Conservation (phyloP, 2,113 vertebrate species). For the Cinclus cinclus region DNA sequence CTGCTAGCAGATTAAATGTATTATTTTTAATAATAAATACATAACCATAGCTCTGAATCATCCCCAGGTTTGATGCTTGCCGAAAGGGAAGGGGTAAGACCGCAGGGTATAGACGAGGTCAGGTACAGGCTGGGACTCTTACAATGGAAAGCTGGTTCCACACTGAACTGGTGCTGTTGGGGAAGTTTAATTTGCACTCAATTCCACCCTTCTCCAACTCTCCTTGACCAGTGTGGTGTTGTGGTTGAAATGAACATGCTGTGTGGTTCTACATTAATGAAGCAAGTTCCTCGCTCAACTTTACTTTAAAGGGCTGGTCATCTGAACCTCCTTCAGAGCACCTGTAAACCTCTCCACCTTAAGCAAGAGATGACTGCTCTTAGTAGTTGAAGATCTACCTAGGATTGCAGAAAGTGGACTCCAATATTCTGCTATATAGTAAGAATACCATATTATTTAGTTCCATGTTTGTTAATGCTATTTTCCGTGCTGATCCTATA, state of each 20-base stretch:
- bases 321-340: neutral
- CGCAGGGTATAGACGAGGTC: neutral
- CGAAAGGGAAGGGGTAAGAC: neutral
- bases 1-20: neutral
- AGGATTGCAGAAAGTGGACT: neutral
- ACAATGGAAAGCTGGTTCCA: neutral
- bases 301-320: neutral
- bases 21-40: neutral
- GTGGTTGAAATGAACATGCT: neutral
- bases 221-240: neutral
- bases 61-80: neutral
- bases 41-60: neutral
- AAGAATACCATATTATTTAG: neutral
- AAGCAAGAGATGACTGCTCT: neutral
- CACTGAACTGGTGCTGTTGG: neutral
- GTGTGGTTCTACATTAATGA: neutral
- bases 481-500: neutral
- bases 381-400: neutral
- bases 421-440: neutral
- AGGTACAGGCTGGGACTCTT: neutral
- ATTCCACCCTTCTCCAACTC: neutral
- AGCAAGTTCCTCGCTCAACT: neutral
- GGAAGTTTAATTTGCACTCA: neutral
- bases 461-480: neutral
- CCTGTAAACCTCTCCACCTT: neutral